A percentile compares a stretch with the other conserved stretches of the same genome.
These are phyloP conservation scores for Vesta saturnalis DNA, from an alignment of 2,888 invertebrate species.

Conservation along the genomic window DNA sequence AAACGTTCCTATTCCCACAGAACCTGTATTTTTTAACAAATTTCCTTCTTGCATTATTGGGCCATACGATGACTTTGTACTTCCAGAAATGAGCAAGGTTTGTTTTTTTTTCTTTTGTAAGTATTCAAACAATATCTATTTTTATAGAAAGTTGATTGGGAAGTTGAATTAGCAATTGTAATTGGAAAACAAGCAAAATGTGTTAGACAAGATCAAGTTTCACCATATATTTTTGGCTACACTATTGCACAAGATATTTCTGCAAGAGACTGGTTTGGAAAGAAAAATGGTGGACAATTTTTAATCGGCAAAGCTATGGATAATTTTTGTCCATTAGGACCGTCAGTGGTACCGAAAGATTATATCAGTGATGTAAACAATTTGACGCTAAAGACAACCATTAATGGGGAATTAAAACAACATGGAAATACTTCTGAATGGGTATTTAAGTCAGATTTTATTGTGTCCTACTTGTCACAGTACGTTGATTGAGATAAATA, in stretches of 20 bases:
- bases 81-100: neutral
- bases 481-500: neutral
- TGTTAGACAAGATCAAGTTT: neutral
- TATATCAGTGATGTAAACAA: neutral
- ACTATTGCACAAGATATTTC: neutral
- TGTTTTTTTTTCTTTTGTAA: neutral
- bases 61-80: neutral
- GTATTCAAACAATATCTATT: neutral
- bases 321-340: neutral
- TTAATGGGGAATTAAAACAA: neutral
- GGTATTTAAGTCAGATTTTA: neutral
- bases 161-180: neutral
- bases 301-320: neutral
- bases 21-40: constrained; percentile 1
- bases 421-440: neutral
- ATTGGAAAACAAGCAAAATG: neutral
- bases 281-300: neutral
- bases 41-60: neutral
- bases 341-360: neutral
- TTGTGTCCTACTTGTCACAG: neutral
- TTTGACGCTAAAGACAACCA: neutral
- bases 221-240: neutral
- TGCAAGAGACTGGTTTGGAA: neutral
- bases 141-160: neutral
- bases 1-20: neutral